A percentile compares a stretch with the other conserved stretches of the same genome.
phyloP scores from a whole-genome alignment of 1,140 invertebrate species.

The Mizuhopecten yessoensis region DNA sequence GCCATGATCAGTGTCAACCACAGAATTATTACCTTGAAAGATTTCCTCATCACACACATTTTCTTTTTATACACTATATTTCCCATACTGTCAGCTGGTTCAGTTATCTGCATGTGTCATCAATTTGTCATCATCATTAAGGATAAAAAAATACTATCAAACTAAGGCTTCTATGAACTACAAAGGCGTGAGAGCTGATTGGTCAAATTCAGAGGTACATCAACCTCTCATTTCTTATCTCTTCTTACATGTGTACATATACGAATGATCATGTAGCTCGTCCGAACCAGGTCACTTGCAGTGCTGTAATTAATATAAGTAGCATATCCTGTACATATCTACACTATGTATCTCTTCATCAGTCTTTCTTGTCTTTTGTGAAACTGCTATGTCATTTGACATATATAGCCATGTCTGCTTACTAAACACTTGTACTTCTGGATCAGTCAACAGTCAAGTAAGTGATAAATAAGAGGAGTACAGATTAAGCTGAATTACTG shows the following conservation, averaged over 20 bases:
- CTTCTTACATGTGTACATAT: background rate
- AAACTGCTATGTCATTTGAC: too few species aligned
- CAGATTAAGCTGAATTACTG: too few species aligned
- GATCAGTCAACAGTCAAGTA: too few species aligned
- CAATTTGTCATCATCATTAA: background rate
- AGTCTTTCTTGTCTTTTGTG: too few species aligned
- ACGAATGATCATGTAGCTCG: background rate
- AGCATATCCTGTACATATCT: background rate
- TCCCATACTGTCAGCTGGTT: conserved; percentile 8
- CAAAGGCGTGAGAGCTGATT: background rate
- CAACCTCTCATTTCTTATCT: background rate
- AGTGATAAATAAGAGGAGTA: too few species aligned
- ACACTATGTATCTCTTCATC: too few species aligned
- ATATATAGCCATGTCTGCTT: too few species aligned
- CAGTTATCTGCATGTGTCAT: too few species aligned
- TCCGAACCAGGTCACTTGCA: background rate
- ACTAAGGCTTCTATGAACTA: background rate
- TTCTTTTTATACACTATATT: background rate
- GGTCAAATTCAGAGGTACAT: background rate
- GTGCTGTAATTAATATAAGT: background rate
- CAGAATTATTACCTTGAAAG: too few species aligned
- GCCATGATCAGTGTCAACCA: too few species aligned
- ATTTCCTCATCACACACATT: background rate
- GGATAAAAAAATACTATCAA: background rate
- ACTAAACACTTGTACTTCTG: too few species aligned